These are phyloP conservation scores for Nomada fabriciana DNA, from an alignment of 2,888 invertebrate species.

Conservation along the genomic window DNA sequence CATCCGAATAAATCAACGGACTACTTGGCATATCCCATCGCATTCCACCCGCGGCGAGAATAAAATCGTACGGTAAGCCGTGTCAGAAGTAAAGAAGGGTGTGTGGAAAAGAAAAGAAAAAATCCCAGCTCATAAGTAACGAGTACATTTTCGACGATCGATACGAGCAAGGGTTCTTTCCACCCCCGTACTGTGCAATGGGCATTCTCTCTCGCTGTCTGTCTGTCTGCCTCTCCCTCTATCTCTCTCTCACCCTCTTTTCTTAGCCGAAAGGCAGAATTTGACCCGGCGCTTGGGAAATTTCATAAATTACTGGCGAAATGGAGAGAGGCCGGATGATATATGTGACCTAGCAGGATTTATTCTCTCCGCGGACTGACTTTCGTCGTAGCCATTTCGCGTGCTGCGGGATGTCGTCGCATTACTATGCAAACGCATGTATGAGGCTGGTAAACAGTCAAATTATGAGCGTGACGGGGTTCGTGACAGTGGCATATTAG, in stretches of 20 bases:
- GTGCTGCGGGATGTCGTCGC: conserved; percentile 34
- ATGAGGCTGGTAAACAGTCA: conserved; percentile 52
- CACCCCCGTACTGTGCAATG: not conserved
- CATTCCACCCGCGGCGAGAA: too few species aligned
- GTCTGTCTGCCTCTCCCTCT: not conserved
- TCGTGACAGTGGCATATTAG: conserved; percentile 67
- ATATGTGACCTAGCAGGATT: conserved; percentile 17
- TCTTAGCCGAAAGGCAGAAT: conserved; percentile 17
- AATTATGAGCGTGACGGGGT: conserved; percentile 61
- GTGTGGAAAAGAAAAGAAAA: not conserved
- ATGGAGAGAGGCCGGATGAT: conserved; percentile 32
- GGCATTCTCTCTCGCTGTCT: too few species aligned
- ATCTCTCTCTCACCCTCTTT: not conserved
- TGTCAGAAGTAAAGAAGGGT: too few species aligned
- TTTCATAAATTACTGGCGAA: conserved; percentile 39
- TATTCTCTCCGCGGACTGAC: conserved; percentile 43
- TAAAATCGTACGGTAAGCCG: too few species aligned
- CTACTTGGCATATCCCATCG: not conserved
- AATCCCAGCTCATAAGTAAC: not conserved
- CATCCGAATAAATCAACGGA: not conserved
- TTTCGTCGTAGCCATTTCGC: conserved; percentile 42
- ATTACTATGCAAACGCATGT: conserved; percentile 60
- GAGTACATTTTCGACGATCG: not conserved
- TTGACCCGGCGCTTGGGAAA: conserved; percentile 24
- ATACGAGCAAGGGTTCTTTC: not conserved